phyloP scores from a whole-genome alignment of 1,140 invertebrate genomes.

The Drosophila auraria region DNA sequence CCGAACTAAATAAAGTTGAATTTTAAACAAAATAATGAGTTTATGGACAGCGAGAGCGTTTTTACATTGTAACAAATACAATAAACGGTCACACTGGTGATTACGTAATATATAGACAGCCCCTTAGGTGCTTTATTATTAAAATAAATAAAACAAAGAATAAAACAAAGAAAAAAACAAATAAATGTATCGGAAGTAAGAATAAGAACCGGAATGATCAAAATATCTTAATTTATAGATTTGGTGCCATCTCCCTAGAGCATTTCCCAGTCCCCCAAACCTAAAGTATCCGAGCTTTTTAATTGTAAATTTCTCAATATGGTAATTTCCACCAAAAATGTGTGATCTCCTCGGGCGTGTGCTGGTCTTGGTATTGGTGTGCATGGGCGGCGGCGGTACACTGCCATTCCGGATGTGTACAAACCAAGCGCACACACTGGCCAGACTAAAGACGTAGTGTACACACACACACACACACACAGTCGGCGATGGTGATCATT shows the following conservation, averaged over 20 bases:
- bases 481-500: slow-evolving; percentile 38
- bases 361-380: slow-evolving; percentile 27
- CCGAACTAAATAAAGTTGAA: too few relatives aligned
- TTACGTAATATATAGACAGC: too few relatives aligned
- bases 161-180: neutral
- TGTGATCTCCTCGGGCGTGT: slow-evolving; percentile 35
- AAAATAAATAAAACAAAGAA: neutral
- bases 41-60: too few relatives aligned
- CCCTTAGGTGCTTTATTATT: too few relatives aligned
- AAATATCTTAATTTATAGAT: neutral
- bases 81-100: too few relatives aligned
- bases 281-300: slow-evolving; percentile 45
- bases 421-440: slow-evolving; percentile 60
- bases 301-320: slow-evolving; percentile 83
- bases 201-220: neutral
- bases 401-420: slow-evolving; percentile 79
- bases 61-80: too few relatives aligned
- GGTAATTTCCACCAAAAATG: slow-evolving; percentile 78
- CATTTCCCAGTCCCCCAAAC: slow-evolving; percentile 10
- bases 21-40: too few relatives aligned
- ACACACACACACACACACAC: slow-evolving; percentile 27
- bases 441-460: slow-evolving; percentile 33
- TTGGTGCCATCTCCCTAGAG: neutral
- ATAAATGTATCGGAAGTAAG: neutral
- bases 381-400: slow-evolving; percentile 63